Conservation (phyloP, 2,888 invertebrate genomes). For the Vannuccia rotundouncinata region DNA sequence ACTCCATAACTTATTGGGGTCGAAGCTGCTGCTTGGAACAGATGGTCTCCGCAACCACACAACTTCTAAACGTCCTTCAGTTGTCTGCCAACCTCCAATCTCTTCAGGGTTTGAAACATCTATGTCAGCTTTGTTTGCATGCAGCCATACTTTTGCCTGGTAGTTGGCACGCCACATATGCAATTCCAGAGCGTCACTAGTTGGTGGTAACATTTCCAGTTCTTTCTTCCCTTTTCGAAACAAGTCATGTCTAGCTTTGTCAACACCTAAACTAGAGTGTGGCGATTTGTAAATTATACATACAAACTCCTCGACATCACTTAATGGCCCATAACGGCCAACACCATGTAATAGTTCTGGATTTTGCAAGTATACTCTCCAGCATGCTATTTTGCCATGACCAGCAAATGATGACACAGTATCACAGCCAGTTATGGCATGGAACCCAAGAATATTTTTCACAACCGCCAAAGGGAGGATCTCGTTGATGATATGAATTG, state of each 20-base stretch:
- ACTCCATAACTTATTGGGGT: background rate
- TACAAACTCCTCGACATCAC: constrained; percentile 36
- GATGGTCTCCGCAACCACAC: constrained; percentile 39
- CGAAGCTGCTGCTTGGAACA: constrained; percentile 36
- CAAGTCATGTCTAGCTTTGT: constrained; percentile 21
- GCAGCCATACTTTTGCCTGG: constrained; percentile 40
- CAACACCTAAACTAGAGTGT: constrained; percentile 30
- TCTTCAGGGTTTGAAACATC: constrained; percentile 25
- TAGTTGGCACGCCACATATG: constrained; percentile 39
- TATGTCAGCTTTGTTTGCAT: constrained; percentile 29
- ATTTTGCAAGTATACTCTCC: constrained; percentile 30
- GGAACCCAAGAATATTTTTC: constrained; percentile 33
- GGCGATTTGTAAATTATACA: constrained; percentile 35
- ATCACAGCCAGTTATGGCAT: constrained; percentile 19
- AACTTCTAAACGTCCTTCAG: constrained; percentile 27
- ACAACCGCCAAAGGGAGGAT: constrained; percentile 31
- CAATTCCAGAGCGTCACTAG: constrained; percentile 38
- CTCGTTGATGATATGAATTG: constrained; percentile 19
- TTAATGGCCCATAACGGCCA: constrained; percentile 29
- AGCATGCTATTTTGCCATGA: constrained; percentile 40
- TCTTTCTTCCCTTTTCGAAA: constrained; percentile 37
- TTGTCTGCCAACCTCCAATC: constrained; percentile 15
- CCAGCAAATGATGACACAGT: constrained; percentile 28
- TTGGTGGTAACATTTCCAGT: constrained; percentile 38
- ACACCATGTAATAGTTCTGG: constrained; percentile 33